Evolutionary conservation across 1,140 invertebrate species (phyloP), one percentile per base, ranked within the genome.

Genomic region (Odontomachus brunneus): DNA sequence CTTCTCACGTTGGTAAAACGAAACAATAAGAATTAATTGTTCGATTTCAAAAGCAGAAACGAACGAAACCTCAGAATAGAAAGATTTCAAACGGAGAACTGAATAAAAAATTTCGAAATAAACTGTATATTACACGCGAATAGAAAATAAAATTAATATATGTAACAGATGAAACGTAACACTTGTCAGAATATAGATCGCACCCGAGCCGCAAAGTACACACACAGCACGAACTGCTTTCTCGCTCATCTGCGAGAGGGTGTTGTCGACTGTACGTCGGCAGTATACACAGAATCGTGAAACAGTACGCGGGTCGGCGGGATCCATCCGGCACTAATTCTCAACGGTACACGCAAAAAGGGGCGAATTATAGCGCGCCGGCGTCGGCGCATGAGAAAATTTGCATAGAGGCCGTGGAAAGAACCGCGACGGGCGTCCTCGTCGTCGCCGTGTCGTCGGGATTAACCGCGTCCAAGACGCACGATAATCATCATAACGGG

Each of bases 401-500:
- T 73, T 71, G 74, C 86, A 78, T 76, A 53, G 59, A 71, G 76
- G 55, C 69, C 66, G 83, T 72, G 63, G 73, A 69, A 75, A 72
- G 55, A 75, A 85, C 62, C 53, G 38, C 75, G 72, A 62, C 33
- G 72, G 57, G 29, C 69, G 60, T 66, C 48, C 65, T 82, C 72
- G 76, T 83, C 75, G 83, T 66, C 73, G 74, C 66, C 72, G 66
- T 74, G 72, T 83, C 83, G 81, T 81, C 53, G 60, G 62, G 60
- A 84, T 84, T 84, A 84, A 69, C 84, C 83, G 78, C 84, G 76
- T 88, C 83, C 84, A 49, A 74, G 83, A 88, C 85, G 89, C 84
- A 91, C 85, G 88, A 89, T 91, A 91, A 91, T 91, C 90, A 91
- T 91, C 89, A 89, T 91, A 91, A 91, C 90, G 90, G 90, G 83